Percentiles rank a stretch among this genome's conserved stretches.
Evolutionary conservation across 2,797 vertebrate species (phyloP).

Genomic region (Eospalax fontanierii): DNA sequence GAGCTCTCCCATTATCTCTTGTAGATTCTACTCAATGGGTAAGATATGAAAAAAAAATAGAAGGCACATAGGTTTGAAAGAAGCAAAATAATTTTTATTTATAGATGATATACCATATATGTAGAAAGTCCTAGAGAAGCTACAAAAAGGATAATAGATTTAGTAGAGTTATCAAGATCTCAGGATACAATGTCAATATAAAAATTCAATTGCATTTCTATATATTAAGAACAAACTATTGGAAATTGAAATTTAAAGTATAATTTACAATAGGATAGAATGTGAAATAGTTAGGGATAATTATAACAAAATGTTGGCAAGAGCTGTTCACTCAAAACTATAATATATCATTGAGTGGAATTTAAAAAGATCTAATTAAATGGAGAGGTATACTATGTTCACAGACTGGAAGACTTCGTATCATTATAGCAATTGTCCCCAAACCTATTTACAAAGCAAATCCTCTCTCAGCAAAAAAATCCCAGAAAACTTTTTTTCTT

Average conservation of each 20-base stretch:
- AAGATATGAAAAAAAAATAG: conserved; percentile 33
- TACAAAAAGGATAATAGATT: conserved; percentile 26
- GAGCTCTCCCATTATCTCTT: conserved; percentile 21
- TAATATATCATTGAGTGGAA: conserved; percentile 64
- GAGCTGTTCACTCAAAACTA: conserved; percentile 13
- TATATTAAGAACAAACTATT: conserved; percentile 64
- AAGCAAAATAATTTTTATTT: conserved; percentile 78
- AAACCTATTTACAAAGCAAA: conserved; percentile 27
- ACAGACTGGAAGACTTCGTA: conserved; percentile 16
- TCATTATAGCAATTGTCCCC: background rate
- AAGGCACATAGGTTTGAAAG: conserved; percentile 65
- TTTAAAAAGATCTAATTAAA: conserved; percentile 45
- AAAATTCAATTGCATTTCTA: conserved; percentile 55
- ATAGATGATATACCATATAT: conserved; percentile 48
- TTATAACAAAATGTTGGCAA: conserved; percentile 65
- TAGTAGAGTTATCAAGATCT: conserved; percentile 67
- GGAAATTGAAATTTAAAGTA: conserved; percentile 71
- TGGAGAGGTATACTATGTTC: background rate
- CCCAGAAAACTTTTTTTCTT: background rate
- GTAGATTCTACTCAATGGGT: conserved; percentile 19
- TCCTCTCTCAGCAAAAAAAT: conserved; percentile 29
- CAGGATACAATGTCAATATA: conserved; percentile 67
- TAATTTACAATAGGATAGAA: conserved; percentile 67
- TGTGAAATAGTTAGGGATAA: conserved; percentile 63
- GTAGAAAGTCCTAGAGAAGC: conserved; percentile 68